phyloP scores from a whole-genome alignment of 2,113 vertebrate genomes.

The Hippocampus comes region DNA sequence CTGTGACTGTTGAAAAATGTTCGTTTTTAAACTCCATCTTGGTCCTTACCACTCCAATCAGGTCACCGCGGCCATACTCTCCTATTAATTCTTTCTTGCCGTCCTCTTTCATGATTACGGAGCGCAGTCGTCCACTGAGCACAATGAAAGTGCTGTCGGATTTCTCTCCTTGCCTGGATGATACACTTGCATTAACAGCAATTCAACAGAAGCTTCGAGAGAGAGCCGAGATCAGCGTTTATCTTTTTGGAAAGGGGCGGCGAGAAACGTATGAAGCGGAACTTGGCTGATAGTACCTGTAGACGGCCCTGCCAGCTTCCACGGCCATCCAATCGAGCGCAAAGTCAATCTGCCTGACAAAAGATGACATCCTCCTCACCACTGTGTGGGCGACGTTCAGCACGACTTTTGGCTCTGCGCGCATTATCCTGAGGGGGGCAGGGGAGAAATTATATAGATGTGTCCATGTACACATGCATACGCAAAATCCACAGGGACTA shows the following conservation, averaged over 20 bases:
- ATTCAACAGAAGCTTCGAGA: conserved; percentile 5
- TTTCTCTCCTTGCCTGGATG: conserved; percentile 85
- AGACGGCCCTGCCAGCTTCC: conserved; percentile 88
- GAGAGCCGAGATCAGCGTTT: neutral
- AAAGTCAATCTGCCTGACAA: conserved; percentile 92
- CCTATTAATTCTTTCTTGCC: conserved; percentile 92
- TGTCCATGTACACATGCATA: neutral
- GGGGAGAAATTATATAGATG: neutral
- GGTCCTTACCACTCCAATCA: conserved; percentile 89
- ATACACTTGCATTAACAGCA: conserved; percentile 13
- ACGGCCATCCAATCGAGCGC: conserved; percentile 98
- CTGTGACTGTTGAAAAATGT: neutral
- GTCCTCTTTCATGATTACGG: conserved; percentile 87
- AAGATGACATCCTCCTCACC: conserved; percentile 86
- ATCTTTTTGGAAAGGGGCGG: neutral
- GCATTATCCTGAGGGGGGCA: conserved; percentile 81
- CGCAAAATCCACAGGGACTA: conserved; percentile 11
- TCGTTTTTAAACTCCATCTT: conserved; percentile 2
- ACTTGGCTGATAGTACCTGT: conserved; percentile 74
- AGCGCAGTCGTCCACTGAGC: conserved; percentile 89
- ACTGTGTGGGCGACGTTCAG: conserved; percentile 88
- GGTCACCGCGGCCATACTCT: conserved; percentile 91
- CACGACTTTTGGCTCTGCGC: conserved; percentile 84
- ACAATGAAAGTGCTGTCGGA: conserved; percentile 95
- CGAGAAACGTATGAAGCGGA: neutral